Percentiles rank a stretch among this genome's conserved stretches.
These are phyloP conservation scores for Hypomecis atomaria DNA, from an alignment of 2,888 invertebrate species.

Conservation along the genomic window DNA sequence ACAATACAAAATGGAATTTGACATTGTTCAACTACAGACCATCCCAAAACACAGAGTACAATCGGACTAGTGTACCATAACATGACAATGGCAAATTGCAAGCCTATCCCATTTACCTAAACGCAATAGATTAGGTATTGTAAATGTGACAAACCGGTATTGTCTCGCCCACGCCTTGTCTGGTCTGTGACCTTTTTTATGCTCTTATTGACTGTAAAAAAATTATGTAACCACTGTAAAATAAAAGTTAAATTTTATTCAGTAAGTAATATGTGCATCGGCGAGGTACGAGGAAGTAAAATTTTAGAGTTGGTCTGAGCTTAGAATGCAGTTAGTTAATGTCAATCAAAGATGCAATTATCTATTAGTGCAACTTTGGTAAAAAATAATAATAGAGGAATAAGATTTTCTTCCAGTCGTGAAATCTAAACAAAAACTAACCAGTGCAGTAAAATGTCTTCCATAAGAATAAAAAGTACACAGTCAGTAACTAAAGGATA, in stretches of 20 bases:
- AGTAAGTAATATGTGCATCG: not conserved
- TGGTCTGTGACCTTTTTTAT: conserved; percentile 54
- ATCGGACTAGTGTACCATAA: conserved; percentile 15
- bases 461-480: too few species aligned
- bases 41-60: conserved; percentile 9
- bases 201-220: conserved; percentile 19
- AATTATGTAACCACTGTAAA: conserved; percentile 2
- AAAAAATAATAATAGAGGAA: too few species aligned
- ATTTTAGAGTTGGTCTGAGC: too few species aligned
- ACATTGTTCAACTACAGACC: conserved; percentile 1
- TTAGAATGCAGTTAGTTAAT: too few species aligned
- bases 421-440: too few species aligned
- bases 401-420: too few species aligned
- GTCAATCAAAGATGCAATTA: too few species aligned
- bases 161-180: conserved; percentile 50
- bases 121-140: conserved; percentile 41
- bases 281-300: not conserved
- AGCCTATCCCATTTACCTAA: conserved; percentile 37
- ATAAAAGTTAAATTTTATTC: conserved; percentile 1
- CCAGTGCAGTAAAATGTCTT: too few species aligned
- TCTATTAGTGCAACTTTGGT: too few species aligned
- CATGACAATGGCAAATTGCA: conserved; percentile 29
- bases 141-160: conserved; percentile 44
- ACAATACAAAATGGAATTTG: not conserved
- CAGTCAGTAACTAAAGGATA: too few species aligned